Evolutionary conservation across 2,888 invertebrate species (phyloP).

Genomic region (Xylota segnis): DNA sequence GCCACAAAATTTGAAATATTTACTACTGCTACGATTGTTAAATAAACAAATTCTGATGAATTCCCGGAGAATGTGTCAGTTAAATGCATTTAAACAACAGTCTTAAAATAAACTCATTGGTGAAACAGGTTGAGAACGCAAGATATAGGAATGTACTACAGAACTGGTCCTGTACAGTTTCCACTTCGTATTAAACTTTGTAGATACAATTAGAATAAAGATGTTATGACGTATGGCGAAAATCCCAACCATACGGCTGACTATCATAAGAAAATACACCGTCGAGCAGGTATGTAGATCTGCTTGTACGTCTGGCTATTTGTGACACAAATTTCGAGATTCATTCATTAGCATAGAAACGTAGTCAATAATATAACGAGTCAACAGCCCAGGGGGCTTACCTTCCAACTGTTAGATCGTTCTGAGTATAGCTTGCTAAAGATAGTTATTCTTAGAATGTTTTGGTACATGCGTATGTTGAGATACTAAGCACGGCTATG

Average conservation of each 20-base stretch:
- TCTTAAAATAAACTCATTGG: not conserved
- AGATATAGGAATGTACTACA: not conserved
- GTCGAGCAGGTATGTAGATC: not conserved
- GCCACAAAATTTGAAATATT: too few relatives aligned
- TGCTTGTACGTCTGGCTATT: slow-evolving; percentile 1
- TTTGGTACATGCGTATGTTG: not conserved
- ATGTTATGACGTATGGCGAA: not conserved
- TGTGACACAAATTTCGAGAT: not conserved
- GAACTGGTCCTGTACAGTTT: not conserved
- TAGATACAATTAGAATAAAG: not conserved
- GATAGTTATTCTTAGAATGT: not conserved
- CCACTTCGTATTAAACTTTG: not conserved
- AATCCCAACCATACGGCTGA: not conserved
- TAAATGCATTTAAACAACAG: not conserved
- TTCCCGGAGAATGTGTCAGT: not conserved
- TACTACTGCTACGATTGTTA: too few relatives aligned
- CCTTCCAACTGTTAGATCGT: not conserved
- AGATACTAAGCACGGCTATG: not conserved
- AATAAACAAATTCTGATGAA: not conserved
- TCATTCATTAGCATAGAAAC: slow-evolving; percentile 7
- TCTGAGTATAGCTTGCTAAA: not conserved
- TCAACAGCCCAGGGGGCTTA: slow-evolving; percentile 5
- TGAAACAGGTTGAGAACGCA: not conserved
- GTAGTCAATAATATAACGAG: slow-evolving; percentile 1
- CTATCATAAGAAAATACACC: not conserved